Conservation (phyloP, 2,888 invertebrate species). For the Drosophila phalerata region DNA sequence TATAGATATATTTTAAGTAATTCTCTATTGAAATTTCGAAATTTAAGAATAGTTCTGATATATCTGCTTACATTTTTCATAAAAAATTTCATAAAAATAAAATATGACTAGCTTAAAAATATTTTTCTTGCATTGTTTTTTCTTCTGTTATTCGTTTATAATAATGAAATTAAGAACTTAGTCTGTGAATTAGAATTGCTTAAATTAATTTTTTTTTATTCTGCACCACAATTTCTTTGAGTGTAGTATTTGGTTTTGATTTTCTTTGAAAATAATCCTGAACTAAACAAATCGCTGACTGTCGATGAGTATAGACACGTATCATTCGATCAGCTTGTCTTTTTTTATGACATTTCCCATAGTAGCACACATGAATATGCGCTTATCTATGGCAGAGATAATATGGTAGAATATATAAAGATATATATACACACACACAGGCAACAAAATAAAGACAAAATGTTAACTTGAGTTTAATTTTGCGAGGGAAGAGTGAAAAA, state of each 20-base stretch:
- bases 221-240: neutral
- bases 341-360: slow-evolving; percentile 26
- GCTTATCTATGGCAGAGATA: slow-evolving; percentile 50
- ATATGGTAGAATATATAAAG: slow-evolving; percentile 24
- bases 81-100: too few relatives aligned
- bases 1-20: too few relatives aligned
- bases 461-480: slow-evolving; percentile 64
- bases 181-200: too few relatives aligned
- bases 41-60: too few relatives aligned
- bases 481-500: slow-evolving; percentile 37
- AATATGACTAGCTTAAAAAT: too few relatives aligned
- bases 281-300: slow-evolving; percentile 17
- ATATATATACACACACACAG: slow-evolving; percentile 11
- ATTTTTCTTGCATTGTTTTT: too few relatives aligned
- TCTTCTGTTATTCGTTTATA: too few relatives aligned
- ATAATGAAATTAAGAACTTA: too few relatives aligned
- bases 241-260: slow-evolving; percentile 1
- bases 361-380: slow-evolving; percentile 22
- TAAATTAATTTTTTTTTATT: too few relatives aligned
- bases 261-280: slow-evolving; percentile 5
- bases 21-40: too few relatives aligned
- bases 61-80: too few relatives aligned
- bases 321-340: slow-evolving; percentile 39
- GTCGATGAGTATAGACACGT: slow-evolving; percentile 6
- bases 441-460: slow-evolving; percentile 71